Evolutionary conservation across 2,888 invertebrate species (phyloP).

Genomic region (Zygothrica quintamaculata): DNA sequence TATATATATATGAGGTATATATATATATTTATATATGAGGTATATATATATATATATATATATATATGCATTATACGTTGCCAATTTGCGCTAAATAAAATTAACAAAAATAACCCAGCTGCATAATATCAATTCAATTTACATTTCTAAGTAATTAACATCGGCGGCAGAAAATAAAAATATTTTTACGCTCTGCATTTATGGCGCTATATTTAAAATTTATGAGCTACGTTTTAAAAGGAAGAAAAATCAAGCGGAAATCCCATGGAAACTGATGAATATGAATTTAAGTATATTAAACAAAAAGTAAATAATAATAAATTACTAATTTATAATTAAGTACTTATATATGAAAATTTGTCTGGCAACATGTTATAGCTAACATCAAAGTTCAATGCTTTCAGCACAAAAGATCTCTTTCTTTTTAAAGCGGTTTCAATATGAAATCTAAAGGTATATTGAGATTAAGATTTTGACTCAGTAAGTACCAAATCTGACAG

Average conservation of each 20-base stretch:
- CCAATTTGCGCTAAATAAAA: slow-evolving; percentile 24
- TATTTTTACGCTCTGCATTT: slow-evolving; percentile 24
- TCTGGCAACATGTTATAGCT: too few relatives aligned
- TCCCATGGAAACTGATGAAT: background rate
- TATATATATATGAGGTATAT: background rate
- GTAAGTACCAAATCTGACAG: too few relatives aligned
- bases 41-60: too few relatives aligned
- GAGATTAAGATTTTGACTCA: too few relatives aligned
- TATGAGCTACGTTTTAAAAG: slow-evolving; percentile 13
- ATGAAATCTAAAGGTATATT: too few relatives aligned
- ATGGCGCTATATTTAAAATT: slow-evolving; percentile 18
- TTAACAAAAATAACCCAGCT: slow-evolving; percentile 41
- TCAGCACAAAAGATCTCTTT: too few relatives aligned
- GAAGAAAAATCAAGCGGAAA: background rate
- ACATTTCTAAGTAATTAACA: slow-evolving; percentile 44
- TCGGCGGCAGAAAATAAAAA: slow-evolving; percentile 9
- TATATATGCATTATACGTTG: slow-evolving; percentile 14
- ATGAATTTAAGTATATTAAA: background rate
- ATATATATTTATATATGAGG: too few relatives aligned
- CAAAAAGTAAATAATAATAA: too few relatives aligned
- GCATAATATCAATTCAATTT: slow-evolving; percentile 37
- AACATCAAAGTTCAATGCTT: too few relatives aligned
- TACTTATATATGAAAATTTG: too few relatives aligned
- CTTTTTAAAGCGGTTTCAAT: too few relatives aligned
- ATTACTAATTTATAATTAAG: too few relatives aligned